phyloP scores from a whole-genome alignment of 2,888 invertebrate genomes.

The Tenthredo amoena region DNA sequence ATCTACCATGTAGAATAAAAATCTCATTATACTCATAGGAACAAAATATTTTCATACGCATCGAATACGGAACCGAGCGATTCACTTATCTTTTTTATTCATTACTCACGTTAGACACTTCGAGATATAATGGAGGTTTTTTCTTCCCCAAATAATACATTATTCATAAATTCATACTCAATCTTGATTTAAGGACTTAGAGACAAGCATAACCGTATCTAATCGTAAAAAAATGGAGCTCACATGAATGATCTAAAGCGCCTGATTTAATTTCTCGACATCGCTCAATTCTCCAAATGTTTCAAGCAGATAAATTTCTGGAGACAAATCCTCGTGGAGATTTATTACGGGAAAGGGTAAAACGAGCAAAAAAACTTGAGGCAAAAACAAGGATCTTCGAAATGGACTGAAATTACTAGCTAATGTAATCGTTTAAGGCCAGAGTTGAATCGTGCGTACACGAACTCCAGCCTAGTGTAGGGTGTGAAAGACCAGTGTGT shows the following conservation, averaged over 20 bases:
- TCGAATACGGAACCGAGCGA: background rate
- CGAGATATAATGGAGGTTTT: background rate
- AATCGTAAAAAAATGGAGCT: background rate
- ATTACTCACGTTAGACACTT: slow-evolving; percentile 8
- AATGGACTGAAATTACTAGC: background rate
- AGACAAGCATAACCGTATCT: background rate
- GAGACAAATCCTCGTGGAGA: background rate
- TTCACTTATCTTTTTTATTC: slow-evolving; percentile 2
- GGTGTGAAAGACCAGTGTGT: slow-evolving; percentile 10
- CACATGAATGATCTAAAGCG: background rate
- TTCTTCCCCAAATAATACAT: background rate
- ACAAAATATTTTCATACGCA: background rate
- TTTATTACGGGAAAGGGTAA: background rate
- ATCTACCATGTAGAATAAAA: background rate
- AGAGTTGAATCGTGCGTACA: slow-evolving; percentile 24
- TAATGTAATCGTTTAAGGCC: background rate
- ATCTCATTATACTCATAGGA: background rate
- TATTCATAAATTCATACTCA: slow-evolving; percentile 30
- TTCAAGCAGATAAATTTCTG: background rate
- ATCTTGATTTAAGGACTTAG: background rate
- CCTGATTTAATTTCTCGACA: background rate
- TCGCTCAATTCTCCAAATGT: background rate
- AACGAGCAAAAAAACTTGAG: background rate
- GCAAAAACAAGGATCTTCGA: background rate
- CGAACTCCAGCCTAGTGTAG: background rate